These are phyloP conservation scores for Hanleya hanleyi DNA, from an alignment of 2,888 invertebrate genomes.

Conservation along the genomic window DNA sequence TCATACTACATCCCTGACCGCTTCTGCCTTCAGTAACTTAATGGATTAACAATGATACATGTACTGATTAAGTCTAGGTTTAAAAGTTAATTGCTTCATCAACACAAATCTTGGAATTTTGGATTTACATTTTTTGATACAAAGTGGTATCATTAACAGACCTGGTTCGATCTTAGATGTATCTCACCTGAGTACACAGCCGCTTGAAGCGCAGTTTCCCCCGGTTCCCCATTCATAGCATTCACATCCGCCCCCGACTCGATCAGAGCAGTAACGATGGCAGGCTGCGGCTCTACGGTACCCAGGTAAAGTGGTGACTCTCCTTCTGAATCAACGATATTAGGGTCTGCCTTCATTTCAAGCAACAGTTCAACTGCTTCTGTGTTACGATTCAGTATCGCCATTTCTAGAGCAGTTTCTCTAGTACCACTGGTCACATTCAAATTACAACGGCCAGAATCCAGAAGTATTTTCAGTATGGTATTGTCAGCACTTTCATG, in stretches of 20 bases:
- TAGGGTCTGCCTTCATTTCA: conserved; percentile 53
- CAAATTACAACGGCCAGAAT: not conserved
- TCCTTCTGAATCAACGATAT: conserved; percentile 37
- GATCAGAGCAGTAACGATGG: conserved; percentile 48
- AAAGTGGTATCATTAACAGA: not conserved
- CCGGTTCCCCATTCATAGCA: conserved; percentile 36
- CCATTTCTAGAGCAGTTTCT: not conserved
- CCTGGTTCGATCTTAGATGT: not conserved
- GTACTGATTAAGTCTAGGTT: too few relatives aligned
- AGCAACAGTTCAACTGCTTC: conserved; percentile 32
- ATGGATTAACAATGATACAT: too few relatives aligned
- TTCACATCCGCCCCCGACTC: conserved; percentile 54
- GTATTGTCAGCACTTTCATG: not conserved
- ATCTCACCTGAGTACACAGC: conserved; percentile 52
- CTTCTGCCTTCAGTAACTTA: too few relatives aligned
- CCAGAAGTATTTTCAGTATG: not conserved
- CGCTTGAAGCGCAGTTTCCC: conserved; percentile 55
- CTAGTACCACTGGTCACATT: not conserved
- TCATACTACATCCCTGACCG: too few relatives aligned
- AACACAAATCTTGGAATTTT: too few relatives aligned
- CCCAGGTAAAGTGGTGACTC: conserved; percentile 48
- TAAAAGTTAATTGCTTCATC: too few relatives aligned
- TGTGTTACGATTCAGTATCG: not conserved
- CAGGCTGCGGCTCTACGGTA: conserved; percentile 28
- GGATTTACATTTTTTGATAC: too few relatives aligned